Evolutionary conservation across 2,113 vertebrate species (phyloP), one percentile per base, ranked within the genome.

Genomic region (Promerops cafer): DNA sequence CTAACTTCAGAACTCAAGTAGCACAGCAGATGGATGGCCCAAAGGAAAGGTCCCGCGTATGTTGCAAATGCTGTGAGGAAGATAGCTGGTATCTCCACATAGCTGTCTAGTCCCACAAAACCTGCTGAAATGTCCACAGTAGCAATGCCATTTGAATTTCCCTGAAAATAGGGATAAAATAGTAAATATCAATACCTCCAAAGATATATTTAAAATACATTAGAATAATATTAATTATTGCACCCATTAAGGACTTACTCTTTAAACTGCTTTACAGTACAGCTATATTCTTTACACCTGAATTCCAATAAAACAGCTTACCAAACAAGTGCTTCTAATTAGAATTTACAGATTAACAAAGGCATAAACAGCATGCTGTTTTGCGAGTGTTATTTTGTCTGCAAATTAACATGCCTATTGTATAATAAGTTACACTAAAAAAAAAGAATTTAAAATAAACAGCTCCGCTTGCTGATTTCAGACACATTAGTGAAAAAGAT

Each of bases 81-180:
- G 61, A 99, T 63, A n/a, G 99, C 99, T 39, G 99, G 99, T 44
- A 98, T 96, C 89, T 99, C 98, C 33, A 99, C 69, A 31, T 99
- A 99, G 88, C 98, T 98, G 63, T 99, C 98, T 69, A 99, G 97
- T 37, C 99, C 99, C 83, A 99, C 98, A 47, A 99, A 99, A 74
- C 99, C 99, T 6, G 99, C 99, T 2, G 99, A 99, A 93, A 99
- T 95, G 96, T 99, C 99, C 47, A 99, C 98, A 1, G 98, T 99
- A 93, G 98, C 98, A 27, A 99, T 99, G 96, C 98, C 99, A 96
- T 99, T 99, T 85, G 99, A 99, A 96, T 99, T 99, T 9, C 99
- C 99, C 99, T 99, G 97, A 87, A 98, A 97, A 91, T 3, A 53
- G 6, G 61, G 78, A 97, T 27, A 96, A 87, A 69, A 70, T 42